Base-by-base conservation (phyloP, 2,797 vertebrate species). In the Pogonophryne albipinna region DNA sequence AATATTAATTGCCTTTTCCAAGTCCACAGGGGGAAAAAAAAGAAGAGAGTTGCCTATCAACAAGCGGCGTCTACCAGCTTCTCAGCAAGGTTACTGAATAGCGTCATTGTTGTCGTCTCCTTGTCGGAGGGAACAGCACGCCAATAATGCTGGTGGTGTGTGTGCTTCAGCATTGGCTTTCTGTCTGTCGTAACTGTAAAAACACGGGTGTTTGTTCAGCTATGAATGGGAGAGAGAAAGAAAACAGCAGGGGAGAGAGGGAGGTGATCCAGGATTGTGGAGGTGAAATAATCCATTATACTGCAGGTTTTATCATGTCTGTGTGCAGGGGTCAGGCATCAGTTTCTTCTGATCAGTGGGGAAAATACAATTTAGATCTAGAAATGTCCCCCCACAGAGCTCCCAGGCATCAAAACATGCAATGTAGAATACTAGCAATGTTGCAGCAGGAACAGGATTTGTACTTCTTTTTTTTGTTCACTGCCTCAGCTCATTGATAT, bases 1-100 rank as follows among this genome's bases (percentile, higher is more conserved):
- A 91, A 91, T 87, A 90, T 90, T 91, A 88, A 92, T 89, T 79
- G 83, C 50, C 80, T 87, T 75, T 89, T 87, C 78, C 52, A 79
- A 74, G 74, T 88, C 74, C 79, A 88, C 68, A 79, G 76, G 62
- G 66, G 71, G 78, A 79, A 69, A 58, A 78, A 79, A 70, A 58
- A 78, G 73, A 86, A 79, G 72, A n/a, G 71, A 74, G 80, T 80
- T 68, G 84, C 66, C 78, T 57, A 79, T 87, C 76, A 80, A 79
- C 66, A 80, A 81, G 69, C 78, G 78, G 62, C 57, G 72, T 82
- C 83, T 20, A 78, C 61, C 69, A 76, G 65, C 68, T 85, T 87
- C 78, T 72, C 68, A 63, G 49, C 66, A 75, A 80, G 65, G 81
- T 85, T 74, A 74, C 68, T 87, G 85, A 88, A 91, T 78, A 73